A percentile compares a stretch with the other conserved stretches of the same genome.
Evolutionary conservation across 2,888 invertebrate species (phyloP).

Genomic region (Lagria hirta): DNA sequence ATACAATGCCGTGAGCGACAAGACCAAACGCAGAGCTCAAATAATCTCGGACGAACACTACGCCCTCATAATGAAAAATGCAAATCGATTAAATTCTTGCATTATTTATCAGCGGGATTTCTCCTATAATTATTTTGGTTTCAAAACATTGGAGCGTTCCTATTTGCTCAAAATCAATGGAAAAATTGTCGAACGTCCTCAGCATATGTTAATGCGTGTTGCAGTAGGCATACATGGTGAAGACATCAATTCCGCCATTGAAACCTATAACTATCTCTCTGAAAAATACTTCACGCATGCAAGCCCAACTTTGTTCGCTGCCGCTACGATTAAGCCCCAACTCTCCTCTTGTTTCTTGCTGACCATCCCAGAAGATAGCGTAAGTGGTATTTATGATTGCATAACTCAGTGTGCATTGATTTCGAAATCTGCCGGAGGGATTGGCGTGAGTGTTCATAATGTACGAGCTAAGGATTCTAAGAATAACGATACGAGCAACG

Average conservation of each 20-base stretch:
- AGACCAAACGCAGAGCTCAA: constrained; percentile 71
- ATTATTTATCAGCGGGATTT: constrained; percentile 98
- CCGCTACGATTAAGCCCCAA: constrained; percentile 89
- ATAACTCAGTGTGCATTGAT: constrained; percentile 91
- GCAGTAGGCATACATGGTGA: constrained; percentile 94
- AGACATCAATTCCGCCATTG: constrained; percentile 88
- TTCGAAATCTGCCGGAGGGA: constrained; percentile 96
- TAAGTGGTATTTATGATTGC: constrained; percentile 93
- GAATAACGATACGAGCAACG: constrained; percentile 95
- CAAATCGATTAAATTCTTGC: constrained; percentile 89
- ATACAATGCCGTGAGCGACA: constrained; percentile 72
- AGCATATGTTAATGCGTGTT: constrained; percentile 98
- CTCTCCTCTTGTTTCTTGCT: constrained; percentile 94
- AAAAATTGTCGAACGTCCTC: constrained; percentile 94
- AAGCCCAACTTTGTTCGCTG: constrained; percentile 95
- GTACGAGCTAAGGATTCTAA: constrained; percentile 89
- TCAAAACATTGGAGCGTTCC: constrained; percentile 95
- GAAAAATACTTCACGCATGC: constrained; percentile 98
- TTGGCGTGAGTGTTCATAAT: constrained; percentile 94
- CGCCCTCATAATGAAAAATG: constrained; percentile 79
- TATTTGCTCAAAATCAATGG: constrained; percentile 90
- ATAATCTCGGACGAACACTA: constrained; percentile 86
- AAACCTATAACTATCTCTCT: constrained; percentile 94
- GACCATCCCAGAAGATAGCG: constrained; percentile 92
- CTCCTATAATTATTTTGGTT: constrained; percentile 98